Percentiles rank a stretch among this genome's conserved stretches.
phyloP scores from a whole-genome alignment of 2,888 invertebrate species.

The Melikaiella ostensackeni region DNA sequence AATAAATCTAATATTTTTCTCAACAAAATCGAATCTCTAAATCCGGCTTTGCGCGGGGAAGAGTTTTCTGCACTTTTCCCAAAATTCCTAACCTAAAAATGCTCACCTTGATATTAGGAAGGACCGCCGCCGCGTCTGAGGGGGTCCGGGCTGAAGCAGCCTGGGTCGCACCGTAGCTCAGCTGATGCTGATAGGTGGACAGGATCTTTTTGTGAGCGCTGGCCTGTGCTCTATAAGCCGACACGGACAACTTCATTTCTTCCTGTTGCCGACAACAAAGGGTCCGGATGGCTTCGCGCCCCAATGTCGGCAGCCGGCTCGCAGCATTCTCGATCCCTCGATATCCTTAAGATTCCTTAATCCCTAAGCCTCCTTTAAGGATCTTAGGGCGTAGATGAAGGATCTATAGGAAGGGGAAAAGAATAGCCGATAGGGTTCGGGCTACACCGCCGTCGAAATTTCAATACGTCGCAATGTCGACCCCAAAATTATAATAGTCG shows the following conservation, averaged over 20 bases:
- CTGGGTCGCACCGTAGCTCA: slow-evolving; percentile 83
- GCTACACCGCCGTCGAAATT: slow-evolving; percentile 32
- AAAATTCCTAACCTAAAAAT: background rate
- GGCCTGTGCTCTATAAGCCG: slow-evolving; percentile 92
- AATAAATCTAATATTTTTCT: too few species aligned
- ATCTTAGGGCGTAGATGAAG: slow-evolving; percentile 14
- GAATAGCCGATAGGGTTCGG: slow-evolving; percentile 41
- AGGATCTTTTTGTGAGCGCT: slow-evolving; percentile 93
- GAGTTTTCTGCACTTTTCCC: too few species aligned
- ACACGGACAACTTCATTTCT: slow-evolving; percentile 91
- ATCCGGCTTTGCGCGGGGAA: too few species aligned
- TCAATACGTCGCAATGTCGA: background rate
- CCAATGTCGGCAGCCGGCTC: slow-evolving; percentile 56
- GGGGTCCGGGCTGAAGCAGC: slow-evolving; percentile 76
- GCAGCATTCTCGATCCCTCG: slow-evolving; percentile 62
- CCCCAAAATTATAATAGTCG: slow-evolving; percentile 33
- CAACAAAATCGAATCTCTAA: too few species aligned
- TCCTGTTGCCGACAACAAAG: slow-evolving; percentile 61
- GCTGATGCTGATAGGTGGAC: slow-evolving; percentile 86
- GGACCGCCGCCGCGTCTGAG: slow-evolving; percentile 78
- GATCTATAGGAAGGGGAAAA: too few species aligned
- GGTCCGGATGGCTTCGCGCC: slow-evolving; percentile 64
- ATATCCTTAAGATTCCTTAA: slow-evolving; percentile 53
- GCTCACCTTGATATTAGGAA: slow-evolving; percentile 80
- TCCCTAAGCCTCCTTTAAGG: slow-evolving; percentile 1